Conservation (phyloP, 2,797 vertebrate genomes). For the Sebastes itinus region DNA sequence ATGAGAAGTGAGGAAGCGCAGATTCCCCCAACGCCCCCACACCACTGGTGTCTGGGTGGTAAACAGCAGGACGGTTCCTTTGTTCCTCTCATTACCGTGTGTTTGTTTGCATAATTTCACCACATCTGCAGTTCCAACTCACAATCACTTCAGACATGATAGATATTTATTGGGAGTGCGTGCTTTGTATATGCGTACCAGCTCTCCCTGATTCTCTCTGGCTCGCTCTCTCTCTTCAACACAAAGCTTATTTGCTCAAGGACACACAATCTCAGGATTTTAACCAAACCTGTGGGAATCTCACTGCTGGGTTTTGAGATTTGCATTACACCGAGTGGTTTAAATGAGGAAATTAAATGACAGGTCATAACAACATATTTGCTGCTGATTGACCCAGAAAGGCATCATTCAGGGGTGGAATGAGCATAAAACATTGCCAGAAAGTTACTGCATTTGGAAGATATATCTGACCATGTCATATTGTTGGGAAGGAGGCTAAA, state of each 20-base stretch:
- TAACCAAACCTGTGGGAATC: slow-evolving; percentile 13
- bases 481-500: no score
- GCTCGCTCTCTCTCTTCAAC: background rate
- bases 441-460: background rate
- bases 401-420: background rate
- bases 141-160: background rate
- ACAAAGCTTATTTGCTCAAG: slow-evolving; percentile 13
- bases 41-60: background rate
- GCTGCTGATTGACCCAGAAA: background rate
- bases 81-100: slow-evolving; percentile 13
- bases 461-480: background rate
- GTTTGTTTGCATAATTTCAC: slow-evolving; percentile 33
- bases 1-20: background rate
- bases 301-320: slow-evolving; percentile 1
- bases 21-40: background rate
- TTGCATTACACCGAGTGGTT: background rate
- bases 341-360: background rate
- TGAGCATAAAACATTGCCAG: background rate
- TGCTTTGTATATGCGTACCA: background rate
- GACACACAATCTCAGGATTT: slow-evolving; percentile 8
- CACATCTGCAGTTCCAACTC: slow-evolving; percentile 11
- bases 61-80: slow-evolving; percentile 25
- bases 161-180: slow-evolving; percentile 1
- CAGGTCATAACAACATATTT: slow-evolving; percentile 12
- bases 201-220: background rate